These are phyloP conservation scores for Mormyrus hasselquistii DNA, from an alignment of 2,797 vertebrate species.

Conservation along the genomic window DNA sequence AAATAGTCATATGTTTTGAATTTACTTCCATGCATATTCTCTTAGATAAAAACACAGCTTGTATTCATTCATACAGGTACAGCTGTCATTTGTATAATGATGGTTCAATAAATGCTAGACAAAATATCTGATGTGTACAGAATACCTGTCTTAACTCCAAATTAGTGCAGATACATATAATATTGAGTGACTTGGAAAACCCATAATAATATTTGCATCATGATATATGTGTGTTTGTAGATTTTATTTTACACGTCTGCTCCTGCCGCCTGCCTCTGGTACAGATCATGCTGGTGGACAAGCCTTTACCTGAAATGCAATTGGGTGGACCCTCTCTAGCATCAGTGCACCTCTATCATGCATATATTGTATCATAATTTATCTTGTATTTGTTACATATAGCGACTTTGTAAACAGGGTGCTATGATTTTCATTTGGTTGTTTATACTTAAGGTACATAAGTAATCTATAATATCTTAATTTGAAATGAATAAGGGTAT, in stretches of 20 bases:
- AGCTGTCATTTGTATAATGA: background rate
- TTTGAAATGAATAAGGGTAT: background rate
- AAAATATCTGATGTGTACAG: conserved; percentile 5
- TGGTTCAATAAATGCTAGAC: background rate
- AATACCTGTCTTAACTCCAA: conserved; percentile 5
- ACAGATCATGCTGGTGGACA: background rate
- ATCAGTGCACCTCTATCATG: background rate
- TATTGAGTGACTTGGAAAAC: conserved; percentile 7
- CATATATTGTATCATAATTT: background rate
- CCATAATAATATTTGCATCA: conserved; percentile 1
- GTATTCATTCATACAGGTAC: background rate
- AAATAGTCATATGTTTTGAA: conserved; percentile 1
- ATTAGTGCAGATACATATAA: background rate
- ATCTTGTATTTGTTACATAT: background rate
- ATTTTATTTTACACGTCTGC: background rate
- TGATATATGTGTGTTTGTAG: background rate
- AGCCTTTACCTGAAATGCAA: background rate
- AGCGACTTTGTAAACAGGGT: background rate
- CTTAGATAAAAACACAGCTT: background rate
- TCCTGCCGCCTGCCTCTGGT: background rate
- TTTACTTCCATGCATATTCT: background rate
- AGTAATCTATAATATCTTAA: background rate
- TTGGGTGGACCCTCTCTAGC: background rate
- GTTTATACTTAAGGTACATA: background rate
- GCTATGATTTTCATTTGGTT: background rate